Percentiles rank a stretch among this genome's conserved stretches.
phyloP scores from a whole-genome alignment of 2,113 vertebrate species.

The Aphyosemion australe region DNA sequence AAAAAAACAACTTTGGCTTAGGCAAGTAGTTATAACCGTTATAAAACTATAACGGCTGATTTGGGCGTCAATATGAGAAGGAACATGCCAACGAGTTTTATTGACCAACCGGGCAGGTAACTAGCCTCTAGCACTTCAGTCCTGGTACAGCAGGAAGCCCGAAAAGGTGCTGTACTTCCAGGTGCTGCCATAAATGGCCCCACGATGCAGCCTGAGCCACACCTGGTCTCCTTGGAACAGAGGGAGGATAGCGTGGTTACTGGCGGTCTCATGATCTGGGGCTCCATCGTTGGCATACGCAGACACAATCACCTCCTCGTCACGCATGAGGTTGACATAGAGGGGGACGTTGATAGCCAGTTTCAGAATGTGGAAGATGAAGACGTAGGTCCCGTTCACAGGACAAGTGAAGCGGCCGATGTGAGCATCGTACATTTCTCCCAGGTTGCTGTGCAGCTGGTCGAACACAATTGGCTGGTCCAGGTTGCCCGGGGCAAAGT shows the following conservation, averaged over 20 bases:
- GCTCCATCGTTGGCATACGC: conserved; percentile 97
- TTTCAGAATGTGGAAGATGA: conserved; percentile 98
- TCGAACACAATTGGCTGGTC: conserved; percentile 97
- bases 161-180: conserved; percentile 99
- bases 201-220: conserved; percentile 93
- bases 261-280: conserved; percentile 96
- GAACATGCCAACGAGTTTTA: not conserved
- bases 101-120: conserved; percentile 32
- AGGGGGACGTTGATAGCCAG: conserved; percentile 95
- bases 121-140: conserved; percentile 76
- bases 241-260: conserved; percentile 93
- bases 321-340: conserved; percentile 98
- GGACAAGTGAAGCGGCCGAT: conserved; percentile 93
- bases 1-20: too few species aligned
- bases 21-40: too few species aligned
- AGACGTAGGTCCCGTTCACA: conserved; percentile 91
- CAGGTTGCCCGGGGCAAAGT: conserved; percentile 92
- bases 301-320: conserved; percentile 94
- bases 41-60: not conserved
- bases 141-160: conserved; percentile 96
- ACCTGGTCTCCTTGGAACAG: conserved; percentile 95
- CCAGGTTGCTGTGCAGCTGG: conserved; percentile 91
- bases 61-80: too few species aligned
- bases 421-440: conserved; percentile 91
- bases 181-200: conserved; percentile 97